Evolutionary conservation across 1,140 invertebrate genomes (phyloP), one percentile per base, ranked within the genome.

Genomic region (Apis cerana): DNA sequence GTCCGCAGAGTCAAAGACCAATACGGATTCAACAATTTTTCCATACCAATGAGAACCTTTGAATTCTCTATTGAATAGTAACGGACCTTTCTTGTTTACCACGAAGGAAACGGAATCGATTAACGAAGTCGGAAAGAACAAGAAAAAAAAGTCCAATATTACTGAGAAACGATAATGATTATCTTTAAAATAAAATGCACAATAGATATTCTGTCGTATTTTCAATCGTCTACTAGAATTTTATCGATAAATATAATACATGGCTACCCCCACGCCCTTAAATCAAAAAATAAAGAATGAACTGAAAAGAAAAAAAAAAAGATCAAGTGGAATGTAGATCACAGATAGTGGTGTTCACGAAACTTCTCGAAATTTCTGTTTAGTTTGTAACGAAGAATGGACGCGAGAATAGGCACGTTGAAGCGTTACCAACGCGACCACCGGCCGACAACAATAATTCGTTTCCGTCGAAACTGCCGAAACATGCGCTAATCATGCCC

Each of bases 361-460:
- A 70, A 11, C 43, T 33, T 56, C 50, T 48, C 21, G 58, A 43
- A 43, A 58, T 17, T n/a, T 43, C 17, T 56, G 43, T 86, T 75
- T 84, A 48, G 64, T 61, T 83, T 43, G 52, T 21, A 75, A 64
- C 64, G 48, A 48, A 75, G 72, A 64, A 33, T 62, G 8, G 33
- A 64, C 27, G 17, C 64, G 70, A 56, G 64, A 62, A 56, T 61
- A 69, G 68, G 69, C 58, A 82, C 65, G 61, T 50, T 9, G 33
- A n/a, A 59, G 76, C 86, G 91, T 91, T 92, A 88, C 90, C 91
- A 92, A 90, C 90, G 89, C 90, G 87, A 92, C 91, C 79, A 88
- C 75, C 80, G 69, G 70, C 84, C 89, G 76, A 89, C 86, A 90
- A 91, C 84, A 89, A 84, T 89, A 84, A 86, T 85, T 87, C 83